A percentile compares a stretch with the other conserved stretches of the same genome.
phyloP scores from a whole-genome alignment of 2,797 vertebrate species.

The Gallinago solitaria region DNA sequence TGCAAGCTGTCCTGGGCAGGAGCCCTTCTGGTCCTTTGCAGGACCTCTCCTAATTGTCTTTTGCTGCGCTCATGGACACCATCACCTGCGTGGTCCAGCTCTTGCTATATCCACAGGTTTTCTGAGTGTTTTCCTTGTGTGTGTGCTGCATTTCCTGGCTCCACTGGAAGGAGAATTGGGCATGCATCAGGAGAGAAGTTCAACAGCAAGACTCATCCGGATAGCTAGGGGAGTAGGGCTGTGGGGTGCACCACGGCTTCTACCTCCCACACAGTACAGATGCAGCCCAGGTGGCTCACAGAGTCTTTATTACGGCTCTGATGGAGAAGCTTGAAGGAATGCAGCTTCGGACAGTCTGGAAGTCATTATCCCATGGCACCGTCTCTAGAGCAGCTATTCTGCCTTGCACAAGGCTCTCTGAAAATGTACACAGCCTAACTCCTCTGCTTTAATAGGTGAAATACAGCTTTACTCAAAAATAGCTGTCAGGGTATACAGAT shows the following conservation, averaged over 20 bases:
- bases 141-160: neutral
- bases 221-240: neutral
- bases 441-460: neutral
- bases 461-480: neutral
- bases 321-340: conserved; percentile 41
- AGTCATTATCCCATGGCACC: conserved; percentile 11
- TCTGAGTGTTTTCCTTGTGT: neutral
- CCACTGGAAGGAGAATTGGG: neutral
- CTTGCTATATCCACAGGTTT: neutral
- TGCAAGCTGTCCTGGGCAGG: neutral
- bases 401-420: neutral
- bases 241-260: neutral
- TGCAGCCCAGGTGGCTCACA: conserved; percentile 50
- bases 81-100: neutral
- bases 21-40: neutral
- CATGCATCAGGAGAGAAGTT: neutral
- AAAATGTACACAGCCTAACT: neutral
- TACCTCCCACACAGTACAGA: conserved; percentile 58
- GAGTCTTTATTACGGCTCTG: neutral
- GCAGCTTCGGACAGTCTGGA: conserved; percentile 42
- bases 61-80: neutral
- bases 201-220: neutral
- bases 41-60: neutral
- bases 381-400: neutral
- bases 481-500: neutral